These are phyloP conservation scores for Toxotes jaculatrix DNA, from an alignment of 2,113 vertebrate species.

Conservation along the genomic window DNA sequence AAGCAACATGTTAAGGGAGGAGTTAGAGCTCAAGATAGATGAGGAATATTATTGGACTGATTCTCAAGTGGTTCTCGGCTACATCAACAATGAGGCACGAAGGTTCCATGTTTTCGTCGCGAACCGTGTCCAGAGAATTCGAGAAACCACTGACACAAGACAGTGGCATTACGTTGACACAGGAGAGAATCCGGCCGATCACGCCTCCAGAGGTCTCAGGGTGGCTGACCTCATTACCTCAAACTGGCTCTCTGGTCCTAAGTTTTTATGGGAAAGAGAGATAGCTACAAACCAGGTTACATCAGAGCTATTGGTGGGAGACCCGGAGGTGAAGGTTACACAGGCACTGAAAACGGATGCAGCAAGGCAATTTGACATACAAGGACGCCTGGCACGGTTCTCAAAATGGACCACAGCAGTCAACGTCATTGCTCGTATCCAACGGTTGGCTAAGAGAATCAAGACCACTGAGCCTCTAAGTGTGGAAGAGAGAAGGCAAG, in stretches of 20 bases:
- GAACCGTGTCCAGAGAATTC: background rate
- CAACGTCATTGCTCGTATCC: background rate
- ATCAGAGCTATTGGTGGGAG: background rate
- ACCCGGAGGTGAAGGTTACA: background rate
- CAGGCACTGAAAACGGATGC: background rate
- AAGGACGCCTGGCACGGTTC: background rate
- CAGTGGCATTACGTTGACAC: background rate
- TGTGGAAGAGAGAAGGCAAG: background rate
- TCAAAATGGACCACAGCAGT: conserved; percentile 5
- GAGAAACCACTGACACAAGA: background rate
- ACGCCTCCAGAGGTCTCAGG: background rate
- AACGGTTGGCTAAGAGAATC: background rate
- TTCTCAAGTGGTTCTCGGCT: background rate
- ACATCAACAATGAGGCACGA: background rate
- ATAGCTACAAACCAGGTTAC: background rate
- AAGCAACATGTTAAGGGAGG: background rate
- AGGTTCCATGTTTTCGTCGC: background rate
- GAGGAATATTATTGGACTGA: conserved; percentile 9
- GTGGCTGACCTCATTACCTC: background rate
- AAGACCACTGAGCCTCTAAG: background rate
- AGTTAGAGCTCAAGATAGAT: background rate
- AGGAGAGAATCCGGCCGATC: background rate
- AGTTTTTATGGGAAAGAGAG: background rate
- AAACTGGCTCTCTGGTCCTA: background rate
- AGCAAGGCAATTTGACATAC: background rate